Evolutionary conservation across 2,888 invertebrate genomes (phyloP), one percentile per base, ranked within the genome.

Genomic region (Meta bourneti): DNA sequence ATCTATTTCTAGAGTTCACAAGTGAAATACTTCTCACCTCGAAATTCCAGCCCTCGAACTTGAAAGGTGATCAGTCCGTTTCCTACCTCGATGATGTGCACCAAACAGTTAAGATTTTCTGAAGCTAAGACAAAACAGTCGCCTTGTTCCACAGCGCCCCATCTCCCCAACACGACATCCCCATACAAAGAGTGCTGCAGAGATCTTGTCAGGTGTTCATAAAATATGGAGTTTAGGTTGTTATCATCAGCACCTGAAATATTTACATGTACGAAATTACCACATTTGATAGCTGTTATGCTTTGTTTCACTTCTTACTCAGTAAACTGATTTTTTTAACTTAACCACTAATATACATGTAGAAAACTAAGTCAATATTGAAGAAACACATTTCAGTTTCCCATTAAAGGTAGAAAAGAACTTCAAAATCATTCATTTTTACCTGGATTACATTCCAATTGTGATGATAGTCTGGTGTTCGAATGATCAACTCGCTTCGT

Each of bases 31-130:
- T n/a, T n/a, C 34, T 93, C 86, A 95, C 95, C 99, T 79, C 99
- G 96, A 95, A 99, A 99, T 95, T 99, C 99, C 13, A 99, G 95
- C 0, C 99, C 99, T 81, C 99, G 96, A 95, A 99, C 94, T 96
- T 99, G 99, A 95, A 99, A 99, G 0, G 99, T 99, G 13, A 99
- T 98, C 91, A 99, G 96, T 0, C 99, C 99, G 94, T 99, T 99
- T 20, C 99, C 99, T 95, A 99, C 96, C 95, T 99, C 99, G 86
- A 99, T 97, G 75, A 99, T 97, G 95, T 99, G 99, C 6, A 99
- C 99, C 92, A 99, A 96, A 94, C 99, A 99, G 95, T 99, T 99
- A 61, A 99, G 96, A 95, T 99, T 99, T 95, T 99, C 99, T 0
- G 99, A 99, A 0, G 99, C 99, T 93, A 99, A 96, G 75, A 99